Percentiles rank a stretch among this genome's conserved stretches.
phyloP scores from a whole-genome alignment of 2,888 invertebrate species.

The Acanthosepion pharaonis region DNA sequence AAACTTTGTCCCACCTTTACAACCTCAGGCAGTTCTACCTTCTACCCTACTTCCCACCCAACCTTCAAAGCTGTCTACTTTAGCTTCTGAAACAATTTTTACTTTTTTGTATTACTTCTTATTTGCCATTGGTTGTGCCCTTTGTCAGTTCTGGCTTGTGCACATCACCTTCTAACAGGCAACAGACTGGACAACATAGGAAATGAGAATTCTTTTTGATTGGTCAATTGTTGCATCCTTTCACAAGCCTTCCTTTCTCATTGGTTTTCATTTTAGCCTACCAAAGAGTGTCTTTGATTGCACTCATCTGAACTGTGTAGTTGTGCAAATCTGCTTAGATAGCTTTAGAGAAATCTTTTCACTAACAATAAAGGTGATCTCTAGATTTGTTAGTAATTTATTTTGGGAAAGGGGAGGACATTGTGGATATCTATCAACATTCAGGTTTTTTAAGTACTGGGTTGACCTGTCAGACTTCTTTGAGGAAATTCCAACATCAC shows the following conservation, averaged over 20 bases:
- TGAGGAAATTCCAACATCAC: too few relatives aligned
- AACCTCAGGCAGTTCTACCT: background rate
- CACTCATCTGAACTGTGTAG: too few relatives aligned
- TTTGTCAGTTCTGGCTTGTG: background rate
- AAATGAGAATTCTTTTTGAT: background rate
- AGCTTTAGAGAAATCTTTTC: background rate
- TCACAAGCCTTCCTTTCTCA: too few relatives aligned
- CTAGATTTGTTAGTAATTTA: too few relatives aligned
- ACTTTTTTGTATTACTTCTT: background rate
- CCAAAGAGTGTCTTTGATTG: too few relatives aligned
- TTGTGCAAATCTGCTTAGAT: too few relatives aligned
- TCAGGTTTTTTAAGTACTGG: too few relatives aligned
- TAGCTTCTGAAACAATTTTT: background rate
- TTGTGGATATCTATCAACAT: too few relatives aligned
- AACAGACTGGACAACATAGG: conserved; percentile 8
- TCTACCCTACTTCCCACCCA: background rate
- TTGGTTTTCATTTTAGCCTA: too few relatives aligned
- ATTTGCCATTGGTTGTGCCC: background rate
- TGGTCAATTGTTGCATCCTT: too few relatives aligned
- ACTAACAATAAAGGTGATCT: background rate
- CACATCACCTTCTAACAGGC: background rate
- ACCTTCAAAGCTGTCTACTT: background rate
- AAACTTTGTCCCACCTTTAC: background rate
- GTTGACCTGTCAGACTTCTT: too few relatives aligned
- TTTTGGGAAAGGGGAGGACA: too few relatives aligned